Base-by-base conservation (phyloP, 2,113 vertebrate species). In the Willisornis vidua region DNA sequence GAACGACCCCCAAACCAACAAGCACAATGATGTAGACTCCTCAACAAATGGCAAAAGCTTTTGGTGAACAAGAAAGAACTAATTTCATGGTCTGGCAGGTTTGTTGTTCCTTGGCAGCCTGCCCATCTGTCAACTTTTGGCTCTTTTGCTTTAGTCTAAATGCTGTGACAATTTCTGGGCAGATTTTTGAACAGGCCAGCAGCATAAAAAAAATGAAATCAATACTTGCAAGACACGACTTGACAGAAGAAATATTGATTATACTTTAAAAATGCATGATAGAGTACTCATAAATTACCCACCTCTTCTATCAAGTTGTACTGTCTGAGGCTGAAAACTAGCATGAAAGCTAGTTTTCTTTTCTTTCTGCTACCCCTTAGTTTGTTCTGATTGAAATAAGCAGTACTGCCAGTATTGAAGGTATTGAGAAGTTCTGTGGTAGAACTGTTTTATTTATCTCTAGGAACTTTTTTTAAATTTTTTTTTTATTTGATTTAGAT, bases 11-110 rank as follows among this genome's bases (percentile, higher is more conserved):
- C 29, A 71, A 46, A 80, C 14, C 88, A 88, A 52, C 43, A 80
- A 75, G 48, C 33, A 45, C 28, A 35, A 46, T 48, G 57, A 65
- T 72, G 66, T 68, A 74, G 76, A 48, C 14, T 93, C 85, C 49
- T 95, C 76, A 89, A 61, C 4, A 3, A 88, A 51, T 89, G 73
- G 74, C 85, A 87, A 84, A 77, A 88, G n/a, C 25, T 78, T 63
- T 29, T 73, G 78, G 51, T 85, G 66, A 91, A 37, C 58, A 94
- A 97, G 96, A 90, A 96, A 59, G 94, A 90, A 96, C 97, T 96
- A 90, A 97, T 97, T 98, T 98, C 94, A 97, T 91, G 96, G 94
- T 97, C 59, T 48, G 55, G 95, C 93, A 94, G 70, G 82, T 97
- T 96, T 91, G 89, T 95, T 95, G 76, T 54, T 74, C 55, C 68